These are phyloP conservation scores for Ivindomyrus marchei DNA, from an alignment of 2,113 vertebrate genomes.

Conservation along the genomic window DNA sequence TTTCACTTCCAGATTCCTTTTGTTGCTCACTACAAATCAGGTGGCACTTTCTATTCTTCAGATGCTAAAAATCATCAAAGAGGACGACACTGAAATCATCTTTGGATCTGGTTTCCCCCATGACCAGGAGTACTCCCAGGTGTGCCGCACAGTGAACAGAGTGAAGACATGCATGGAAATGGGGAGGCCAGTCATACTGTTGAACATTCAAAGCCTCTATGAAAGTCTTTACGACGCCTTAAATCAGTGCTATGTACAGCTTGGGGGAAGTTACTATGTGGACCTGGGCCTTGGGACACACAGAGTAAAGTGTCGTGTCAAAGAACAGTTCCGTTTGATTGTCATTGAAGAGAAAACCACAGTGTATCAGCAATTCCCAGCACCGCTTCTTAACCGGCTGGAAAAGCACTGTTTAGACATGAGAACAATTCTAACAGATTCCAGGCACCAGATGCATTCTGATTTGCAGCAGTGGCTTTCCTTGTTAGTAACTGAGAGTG, in stretches of 20 bases:
- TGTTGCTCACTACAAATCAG: conserved; percentile 43
- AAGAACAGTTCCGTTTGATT: conserved; percentile 61
- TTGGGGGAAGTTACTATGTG: conserved; percentile 72
- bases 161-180: conserved; percentile 79
- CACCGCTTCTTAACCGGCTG: conserved; percentile 72
- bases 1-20: conserved; percentile 39
- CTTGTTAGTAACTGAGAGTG: conserved; percentile 31
- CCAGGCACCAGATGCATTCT: conserved; percentile 38
- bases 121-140: conserved; percentile 74
- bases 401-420: conserved; percentile 77
- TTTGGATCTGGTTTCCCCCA: conserved; percentile 74
- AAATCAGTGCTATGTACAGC: conserved; percentile 75
- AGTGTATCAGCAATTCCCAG: conserved; percentile 67
- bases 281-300: conserved; percentile 75
- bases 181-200: conserved; percentile 61
- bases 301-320: conserved; percentile 72
- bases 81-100: conserved; percentile 61
- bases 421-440: conserved; percentile 49
- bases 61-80: conserved; percentile 37
- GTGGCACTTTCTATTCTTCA: conserved; percentile 44
- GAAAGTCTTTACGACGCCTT: conserved; percentile 77
- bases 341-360: conserved; percentile 73
- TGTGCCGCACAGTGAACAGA: conserved; percentile 72
- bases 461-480: conserved; percentile 56
- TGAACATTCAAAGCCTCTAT: conserved; percentile 73